These are phyloP conservation scores for Bufo bufo DNA, from an alignment of 2,113 vertebrate genomes.

Conservation along the genomic window DNA sequence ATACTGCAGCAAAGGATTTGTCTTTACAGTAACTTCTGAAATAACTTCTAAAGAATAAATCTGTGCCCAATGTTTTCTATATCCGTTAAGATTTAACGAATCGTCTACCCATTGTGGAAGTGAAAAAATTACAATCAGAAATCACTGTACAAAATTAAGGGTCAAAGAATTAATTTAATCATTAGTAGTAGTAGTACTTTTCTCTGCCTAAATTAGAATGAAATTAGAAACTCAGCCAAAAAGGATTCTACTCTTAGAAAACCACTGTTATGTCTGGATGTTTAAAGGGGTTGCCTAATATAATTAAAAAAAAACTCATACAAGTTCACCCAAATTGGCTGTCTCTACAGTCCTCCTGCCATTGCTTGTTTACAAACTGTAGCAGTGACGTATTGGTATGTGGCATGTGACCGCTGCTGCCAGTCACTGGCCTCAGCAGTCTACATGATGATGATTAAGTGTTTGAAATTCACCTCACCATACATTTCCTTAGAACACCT, in stretches of 20 bases:
- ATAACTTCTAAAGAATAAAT: slow-evolving; percentile 7
- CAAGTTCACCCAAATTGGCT: too few relatives aligned
- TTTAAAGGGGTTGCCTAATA: too few relatives aligned
- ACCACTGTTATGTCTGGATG: not conserved
- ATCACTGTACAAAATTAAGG: not conserved
- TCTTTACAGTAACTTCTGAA: not conserved
- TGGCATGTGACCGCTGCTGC: too few relatives aligned
- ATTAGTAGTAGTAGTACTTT: not conserved
- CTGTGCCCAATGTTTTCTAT: not conserved
- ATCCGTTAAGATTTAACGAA: not conserved
- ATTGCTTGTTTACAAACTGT: too few relatives aligned
- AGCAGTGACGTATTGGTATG: too few relatives aligned
- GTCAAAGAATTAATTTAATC: not conserved
- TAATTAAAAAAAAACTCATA: too few relatives aligned
- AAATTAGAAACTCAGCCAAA: not conserved
- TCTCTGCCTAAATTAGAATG: not conserved
- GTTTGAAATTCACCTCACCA: too few relatives aligned
- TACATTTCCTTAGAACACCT: too few relatives aligned
- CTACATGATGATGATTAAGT: too few relatives aligned
- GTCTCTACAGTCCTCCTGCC: too few relatives aligned
- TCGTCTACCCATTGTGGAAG: not conserved
- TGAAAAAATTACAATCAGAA: not conserved
- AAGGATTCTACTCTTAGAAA: not conserved
- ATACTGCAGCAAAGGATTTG: not conserved
- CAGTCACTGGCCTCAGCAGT: too few relatives aligned